Evolutionary conservation across 2,888 invertebrate species (phyloP).

Genomic region (Caenorhabditis macrosperma): DNA sequence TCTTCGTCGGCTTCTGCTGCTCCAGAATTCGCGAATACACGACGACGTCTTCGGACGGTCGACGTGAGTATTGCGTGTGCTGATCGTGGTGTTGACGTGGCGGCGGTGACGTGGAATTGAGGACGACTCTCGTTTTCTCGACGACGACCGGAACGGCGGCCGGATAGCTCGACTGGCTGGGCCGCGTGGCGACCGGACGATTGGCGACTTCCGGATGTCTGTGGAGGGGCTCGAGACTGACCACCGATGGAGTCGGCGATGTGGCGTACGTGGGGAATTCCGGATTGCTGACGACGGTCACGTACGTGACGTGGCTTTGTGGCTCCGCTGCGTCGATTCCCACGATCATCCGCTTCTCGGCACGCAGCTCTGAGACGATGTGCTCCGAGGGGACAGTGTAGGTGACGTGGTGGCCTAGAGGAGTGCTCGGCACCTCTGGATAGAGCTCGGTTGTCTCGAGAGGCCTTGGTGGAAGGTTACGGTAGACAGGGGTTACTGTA

Average conservation of each 20-base stretch:
- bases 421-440: conserved; percentile 1
- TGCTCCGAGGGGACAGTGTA: background rate
- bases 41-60: conserved; percentile 12
- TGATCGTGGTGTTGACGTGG: background rate
- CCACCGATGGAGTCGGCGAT: background rate
- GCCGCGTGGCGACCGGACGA: conserved; percentile 19
- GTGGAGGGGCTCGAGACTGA: conserved; percentile 7
- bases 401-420: background rate
- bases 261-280: conserved; percentile 28
- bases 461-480: background rate
- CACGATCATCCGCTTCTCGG: conserved; percentile 51
- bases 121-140: background rate
- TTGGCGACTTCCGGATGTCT: conserved; percentile 35
- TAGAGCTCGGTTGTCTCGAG: background rate
- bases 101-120: background rate
- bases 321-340: conserved; percentile 22
- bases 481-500: background rate
- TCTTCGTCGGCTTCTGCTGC: conserved; percentile 3
- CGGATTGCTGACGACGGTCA: conserved; percentile 13
- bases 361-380: conserved; percentile 40
- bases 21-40: no score
- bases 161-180: conserved; percentile 14
- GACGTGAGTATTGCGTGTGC: conserved; percentile 31
- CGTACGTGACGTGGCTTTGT: conserved; percentile 24
- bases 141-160: background rate